Base-by-base conservation (phyloP, 1,140 invertebrate genomes). In the Amphibalanus amphitrite region DNA sequence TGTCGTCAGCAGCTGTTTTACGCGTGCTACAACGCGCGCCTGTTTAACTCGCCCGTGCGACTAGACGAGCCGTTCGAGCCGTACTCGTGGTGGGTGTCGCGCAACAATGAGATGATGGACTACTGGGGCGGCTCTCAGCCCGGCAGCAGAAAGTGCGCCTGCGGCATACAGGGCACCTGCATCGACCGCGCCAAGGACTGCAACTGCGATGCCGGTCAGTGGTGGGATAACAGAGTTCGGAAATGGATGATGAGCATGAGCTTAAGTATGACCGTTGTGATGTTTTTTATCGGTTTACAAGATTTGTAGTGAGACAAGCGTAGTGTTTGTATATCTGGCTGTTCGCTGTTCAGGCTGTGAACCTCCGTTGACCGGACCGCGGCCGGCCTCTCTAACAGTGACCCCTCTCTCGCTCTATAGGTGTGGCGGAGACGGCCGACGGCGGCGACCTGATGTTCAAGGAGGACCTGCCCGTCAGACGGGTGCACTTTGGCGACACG, bases 121-220 rank as follows among this genome's bases (percentile, higher is more conserved):
- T 96, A 97, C 79, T 98, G 95, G 95, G 95, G 93, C 23, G 94
- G 94, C 23, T 90, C 92, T 26, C 82, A 93, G 69, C 91, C 92
- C 0, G 95, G 94, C 23, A 91, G 90, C 0, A 84, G 90, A 13
- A 97, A 96, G 84, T 98, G 95, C 80, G 86, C 89, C 76, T 98
- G 95, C 82, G 95, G 95, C 29, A 84, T 98, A 68, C 82, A 88
- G 70, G 92, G 91, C 30, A 87, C 85, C 74, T 96, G 93, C 78
- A 79, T 85, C 59, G 87, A 92, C 80, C 84, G 86, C 38, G 88
- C 87, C 59, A 90, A 93, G 82, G 92, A 92, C 91, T 97, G 95
- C 79, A 96, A 97, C 80, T 97, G 95, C 81, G 95, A 98, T 79
- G 84, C 90, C 47, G 47, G 47, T 59, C 10, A 23, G 47, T 59